Evolutionary conservation across 2,797 vertebrate species (phyloP), one percentile per base, ranked within the genome.

Genomic region (Amniataba percoides): DNA sequence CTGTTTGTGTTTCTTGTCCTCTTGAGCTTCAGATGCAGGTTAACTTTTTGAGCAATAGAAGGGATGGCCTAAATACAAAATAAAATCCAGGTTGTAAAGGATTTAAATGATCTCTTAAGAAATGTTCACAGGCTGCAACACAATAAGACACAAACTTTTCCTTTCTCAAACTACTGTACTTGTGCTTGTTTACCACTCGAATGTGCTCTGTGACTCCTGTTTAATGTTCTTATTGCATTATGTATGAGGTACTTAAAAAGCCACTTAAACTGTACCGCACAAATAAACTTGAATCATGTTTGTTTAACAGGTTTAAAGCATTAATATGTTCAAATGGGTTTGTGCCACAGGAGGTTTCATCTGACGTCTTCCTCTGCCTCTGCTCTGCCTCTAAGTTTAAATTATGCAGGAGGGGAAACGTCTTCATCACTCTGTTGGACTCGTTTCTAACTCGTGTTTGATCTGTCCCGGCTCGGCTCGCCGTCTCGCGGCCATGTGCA

Each of bases 311-410:
- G n/a, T 25, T 12, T 39, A 27, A 55, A 40, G 63, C 36, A n/a
- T 64, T 58, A 39, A 70, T 53, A 18, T 31, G 53, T 53, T 58
- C 19, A 74, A 74, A 55, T 34, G 25, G n/a, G 18, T 13, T 36
- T 52, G 39, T 27, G 18, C 18, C 40, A 51, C 34, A 46, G 9
- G 4, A 42, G 19, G n/a, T 59, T 63, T 59, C 3, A 59, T 56
- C 21, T 67, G 1, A 59, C 21, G 16, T 19, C 5, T 49, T 58
- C 11, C 21, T 6, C n/a, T n/a, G n/a, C 21, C 27, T 65, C 14
- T 39, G 52, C 13, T 12, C n/a, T 27, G 39, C 7, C 7, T 40
- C 19, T 12, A 23, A 42, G 12, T 55, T 48, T 64, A 46, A 74
- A 58, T 56, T 43, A 48, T 55, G 19, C 42, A 23, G 34, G 13